These are phyloP conservation scores for Latrodectus elegans DNA, from an alignment of 2,888 invertebrate genomes.

Conservation along the genomic window DNA sequence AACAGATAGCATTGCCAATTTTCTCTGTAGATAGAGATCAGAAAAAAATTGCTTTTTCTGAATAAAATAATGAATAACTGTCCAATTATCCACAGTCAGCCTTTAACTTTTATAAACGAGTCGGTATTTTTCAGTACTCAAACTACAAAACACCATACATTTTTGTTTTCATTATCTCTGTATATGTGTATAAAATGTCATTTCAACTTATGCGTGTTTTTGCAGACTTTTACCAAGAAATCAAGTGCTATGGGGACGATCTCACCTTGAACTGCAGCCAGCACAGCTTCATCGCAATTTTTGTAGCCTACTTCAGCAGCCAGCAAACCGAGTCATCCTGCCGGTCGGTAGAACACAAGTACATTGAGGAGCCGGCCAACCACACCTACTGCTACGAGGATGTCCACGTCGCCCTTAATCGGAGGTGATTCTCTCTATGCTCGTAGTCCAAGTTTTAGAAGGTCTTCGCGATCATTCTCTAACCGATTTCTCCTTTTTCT, in stretches of 20 bases:
- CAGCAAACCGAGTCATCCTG: conserved; percentile 9
- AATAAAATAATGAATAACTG: no score
- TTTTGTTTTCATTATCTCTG: no score
- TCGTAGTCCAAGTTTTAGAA: neutral
- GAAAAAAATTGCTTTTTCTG: no score
- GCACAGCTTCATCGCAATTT: conserved; percentile 57
- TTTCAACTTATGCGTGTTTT: neutral
- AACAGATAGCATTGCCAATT: no score
- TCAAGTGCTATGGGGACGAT: conserved; percentile 40
- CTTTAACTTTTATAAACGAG: no score
- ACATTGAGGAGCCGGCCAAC: conserved; percentile 29
- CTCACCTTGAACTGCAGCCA: conserved; percentile 47
- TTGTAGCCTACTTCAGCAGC: conserved; percentile 58
- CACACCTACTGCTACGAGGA: conserved; percentile 43
- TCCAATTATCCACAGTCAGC: no score
- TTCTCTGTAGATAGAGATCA: no score
- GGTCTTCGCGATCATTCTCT: no score
- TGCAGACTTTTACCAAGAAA: conserved; percentile 46
- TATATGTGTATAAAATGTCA: no score
- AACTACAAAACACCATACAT: no score
- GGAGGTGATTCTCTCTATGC: conserved; percentile 15
- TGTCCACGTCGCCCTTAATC: conserved; percentile 37
- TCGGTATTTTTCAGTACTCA: no score
- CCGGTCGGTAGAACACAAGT: conserved; percentile 26
- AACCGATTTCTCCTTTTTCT: no score